Base-by-base conservation (phyloP, 2,113 vertebrate species). In the Calidris pygmaea region DNA sequence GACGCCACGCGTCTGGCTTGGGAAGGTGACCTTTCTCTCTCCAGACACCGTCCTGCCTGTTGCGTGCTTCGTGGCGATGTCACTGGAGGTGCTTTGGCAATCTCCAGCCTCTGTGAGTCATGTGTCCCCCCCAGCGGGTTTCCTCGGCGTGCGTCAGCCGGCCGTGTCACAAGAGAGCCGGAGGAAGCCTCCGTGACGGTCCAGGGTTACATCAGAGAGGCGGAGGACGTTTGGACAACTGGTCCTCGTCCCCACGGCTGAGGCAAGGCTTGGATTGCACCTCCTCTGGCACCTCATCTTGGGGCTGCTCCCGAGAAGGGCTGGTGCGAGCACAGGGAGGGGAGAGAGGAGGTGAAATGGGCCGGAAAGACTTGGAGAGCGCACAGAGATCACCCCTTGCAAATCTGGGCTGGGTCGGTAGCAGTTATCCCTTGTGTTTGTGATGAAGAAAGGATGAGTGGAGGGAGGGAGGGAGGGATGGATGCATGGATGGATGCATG, bases 181-280 rank as follows among this genome's bases (percentile, higher is more conserved):
- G 43, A 83, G 87, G 82, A 94, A 77, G 67, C 67, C 68, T 62
- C n/a, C 4, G 0, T 74, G 88, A 82, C 14, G 7, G 47, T 17
- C 62, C 52, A 14, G 65, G 27, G 18, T 95, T 93, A 85, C 91
- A 60, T 93, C 93, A 95, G 43, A 9, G 22, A 84, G 95, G 74
- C 1, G 30, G 84, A 65, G 91, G 85, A 71, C 7, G 0, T 90
- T 80, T 77, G 78, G 92, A 88, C 75, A 47, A 39, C 59, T 58
- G 89, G n/a, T 79, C 83, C 81, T n/a, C 10, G 90, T 70, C 86
- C 37, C 50, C 1, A 53, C 14, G 27, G 5, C 56, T 78, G 78
- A 85, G 80, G 90, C 79, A 77, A 91, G 68, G 39, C 82, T 73
- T 0, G 8, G 87, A 73, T 66, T 94, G 85, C 85, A 72, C 48